Evolutionary conservation across 2,888 invertebrate species (phyloP).

Genomic region (Malacosoma neustria): DNA sequence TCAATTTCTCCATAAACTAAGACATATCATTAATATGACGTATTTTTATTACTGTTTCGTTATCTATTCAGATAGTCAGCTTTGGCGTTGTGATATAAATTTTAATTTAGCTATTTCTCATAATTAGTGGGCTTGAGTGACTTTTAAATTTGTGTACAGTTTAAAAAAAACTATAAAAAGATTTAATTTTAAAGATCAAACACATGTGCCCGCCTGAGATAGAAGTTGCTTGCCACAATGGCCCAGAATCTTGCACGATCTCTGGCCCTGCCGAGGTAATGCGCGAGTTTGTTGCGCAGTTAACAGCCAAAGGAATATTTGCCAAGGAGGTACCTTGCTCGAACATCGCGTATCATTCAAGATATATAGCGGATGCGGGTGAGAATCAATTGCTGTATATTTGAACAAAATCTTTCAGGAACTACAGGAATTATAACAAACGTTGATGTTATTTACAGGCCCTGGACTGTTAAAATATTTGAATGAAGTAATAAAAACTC

Average conservation of each 20-base stretch:
- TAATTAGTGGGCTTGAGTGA: no score
- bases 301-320: conserved; percentile 50
- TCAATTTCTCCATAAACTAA: no score
- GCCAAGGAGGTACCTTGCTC: conserved; percentile 76
- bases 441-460: conserved; percentile 19
- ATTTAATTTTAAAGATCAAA: conserved; percentile 31
- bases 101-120: not conserved
- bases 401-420: no score
- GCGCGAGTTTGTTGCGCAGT: conserved; percentile 66
- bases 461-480: conserved; percentile 71
- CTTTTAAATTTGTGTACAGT: no score
- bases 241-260: conserved; percentile 83
- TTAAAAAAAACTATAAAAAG: no score
- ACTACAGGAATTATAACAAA: no score
- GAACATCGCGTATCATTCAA: conserved; percentile 92
- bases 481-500: conserved; percentile 74
- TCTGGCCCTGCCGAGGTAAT: conserved; percentile 82
- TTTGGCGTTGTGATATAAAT: no score
- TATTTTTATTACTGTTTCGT: no score
- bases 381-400: no score
- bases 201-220: conserved; percentile 74
- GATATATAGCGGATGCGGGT: conserved; percentile 82
- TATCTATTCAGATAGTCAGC: no score
- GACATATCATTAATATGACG: no score
- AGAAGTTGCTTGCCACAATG: conserved; percentile 87